Conservation (phyloP, 2,113 vertebrate species). For the Python bivittatus region DNA sequence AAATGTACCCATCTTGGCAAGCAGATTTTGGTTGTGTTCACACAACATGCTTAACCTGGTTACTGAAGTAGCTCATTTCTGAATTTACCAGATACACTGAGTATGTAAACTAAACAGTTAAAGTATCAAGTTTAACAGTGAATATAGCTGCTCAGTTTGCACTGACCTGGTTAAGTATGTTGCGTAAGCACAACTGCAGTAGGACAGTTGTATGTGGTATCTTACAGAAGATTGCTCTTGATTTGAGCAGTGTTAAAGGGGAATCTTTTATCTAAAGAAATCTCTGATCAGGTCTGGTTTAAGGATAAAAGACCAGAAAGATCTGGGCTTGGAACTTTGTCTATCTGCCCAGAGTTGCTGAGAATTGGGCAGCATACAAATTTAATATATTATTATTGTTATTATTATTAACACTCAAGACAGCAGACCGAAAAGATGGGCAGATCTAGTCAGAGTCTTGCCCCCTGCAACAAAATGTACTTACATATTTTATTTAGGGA, state of each 20-base stretch:
- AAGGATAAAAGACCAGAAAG: neutral
- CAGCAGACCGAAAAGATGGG: too few relatives aligned
- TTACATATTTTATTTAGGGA: too few relatives aligned
- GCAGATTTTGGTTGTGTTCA: neutral
- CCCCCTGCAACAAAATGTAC: too few relatives aligned
- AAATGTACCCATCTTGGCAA: neutral
- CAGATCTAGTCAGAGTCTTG: too few relatives aligned
- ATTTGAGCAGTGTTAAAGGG: neutral
- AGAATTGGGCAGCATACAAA: too few relatives aligned
- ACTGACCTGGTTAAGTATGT: neutral
- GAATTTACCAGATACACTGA: neutral
- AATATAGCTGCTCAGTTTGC: neutral
- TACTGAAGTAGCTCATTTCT: neutral
- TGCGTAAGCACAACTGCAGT: neutral
- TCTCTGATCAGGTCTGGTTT: neutral
- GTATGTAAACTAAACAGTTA: neutral
- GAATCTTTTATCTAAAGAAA: neutral
- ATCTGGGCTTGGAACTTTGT: neutral
- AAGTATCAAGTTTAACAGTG: too few relatives aligned
- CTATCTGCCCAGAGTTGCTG: too few relatives aligned
- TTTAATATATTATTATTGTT: too few relatives aligned
- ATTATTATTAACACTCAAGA: too few relatives aligned
- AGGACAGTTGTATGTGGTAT: too few relatives aligned
- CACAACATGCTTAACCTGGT: neutral
- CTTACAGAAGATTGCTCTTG: neutral